Evolutionary conservation across 2,797 vertebrate genomes (phyloP), one percentile per base, ranked within the genome.

Genomic region (Megaceryle alcyon): DNA sequence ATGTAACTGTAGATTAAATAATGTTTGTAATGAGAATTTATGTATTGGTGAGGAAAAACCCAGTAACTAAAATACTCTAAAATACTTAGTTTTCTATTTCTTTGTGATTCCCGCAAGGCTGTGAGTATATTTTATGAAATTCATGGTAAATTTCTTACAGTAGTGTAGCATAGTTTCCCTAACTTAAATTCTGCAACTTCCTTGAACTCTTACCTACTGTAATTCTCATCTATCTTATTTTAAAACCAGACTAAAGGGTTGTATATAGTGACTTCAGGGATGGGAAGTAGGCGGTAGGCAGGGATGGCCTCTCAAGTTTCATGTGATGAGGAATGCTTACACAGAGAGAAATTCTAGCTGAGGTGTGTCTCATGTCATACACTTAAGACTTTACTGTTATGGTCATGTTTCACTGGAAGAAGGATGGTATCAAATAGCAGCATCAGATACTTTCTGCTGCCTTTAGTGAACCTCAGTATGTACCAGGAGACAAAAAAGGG

Each of bases 401-500:
- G 16, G 35, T 82, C 61, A 26, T 82, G 49, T 76, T 84, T 90
- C 69, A 65, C 23, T 94, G 70, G 33, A 86, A 85, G 91, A 88
- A 88, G 48, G 19, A 39, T 82, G 11, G 10, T 76, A 18, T 66
- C 56, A 88, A 80, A 46, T n/a, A 81, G n/a, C 37, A 81, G n/a
- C 37, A 64, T 92, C 77, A 65, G 51, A 54, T 96, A 48, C 39
- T 75, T 96, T 70, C 53, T 87, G 51, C 68, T 90, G 85, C 88
- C 79, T 83, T 76, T 60, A 44, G n/a, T 70, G 37, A 82, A 75
- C 29, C 11, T 89, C 35, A 43, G 1, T 78, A 64, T 26, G 5
- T 75, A 73, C 46, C 44, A 66, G 43, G 51, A 92, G 37, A 76
- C 44, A 77, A 13, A 81, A 76, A 65, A 78, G 31, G 49, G 65